Evolutionary conservation across 2,888 invertebrate species (phyloP), one percentile per base, ranked within the genome.

Genomic region (Cheilosia variabilis): DNA sequence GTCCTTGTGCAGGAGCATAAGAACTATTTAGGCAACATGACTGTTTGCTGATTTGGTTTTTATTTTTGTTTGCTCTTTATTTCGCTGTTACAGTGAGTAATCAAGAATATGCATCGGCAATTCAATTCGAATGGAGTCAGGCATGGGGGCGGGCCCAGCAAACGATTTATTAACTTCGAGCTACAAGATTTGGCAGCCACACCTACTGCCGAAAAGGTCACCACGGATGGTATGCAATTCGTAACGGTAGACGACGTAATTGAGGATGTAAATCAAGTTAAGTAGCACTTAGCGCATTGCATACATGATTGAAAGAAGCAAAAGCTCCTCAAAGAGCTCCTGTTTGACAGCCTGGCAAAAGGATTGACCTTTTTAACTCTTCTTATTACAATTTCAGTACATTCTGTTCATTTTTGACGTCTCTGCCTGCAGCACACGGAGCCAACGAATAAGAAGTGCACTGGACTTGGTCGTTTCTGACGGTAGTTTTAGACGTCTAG

Each of bases 51-150:
- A 52, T 60, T 10, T 27, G 10, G 24, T 10, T 34, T 13, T 50
- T 52, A 4, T 41, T 19, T 17, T 41, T 62, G 2, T 52, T 45
- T 41, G 19, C 13, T 55, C 19, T 13, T 37, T 57, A 27, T 41
- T 24, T 24, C 37, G 31, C 19, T 68, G 17, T 13, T 45, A 62
- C 55, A 71, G 77, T 60, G 27, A 82, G 69, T 80, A 80, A 84
- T 84, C 80, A 84, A 27, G 60, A 55, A 69, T 80, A 80, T 80
- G 84, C 75, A 80, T 84, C 24, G 45, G 31, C 19, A 79, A 73
- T 55, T 83, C 62, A 72, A 73, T 78, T 78, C 37, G 9, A 27
- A 75, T 73, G 62, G 34, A 45, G 31, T 7, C 13, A 17, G 65
- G 17, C 22, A 9, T 41, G 13, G 19, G 15, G 9, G 27, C 27